These are phyloP conservation scores for Phaenicophaeus curvirostris DNA, from an alignment of 2,797 vertebrate genomes.

Conservation along the genomic window DNA sequence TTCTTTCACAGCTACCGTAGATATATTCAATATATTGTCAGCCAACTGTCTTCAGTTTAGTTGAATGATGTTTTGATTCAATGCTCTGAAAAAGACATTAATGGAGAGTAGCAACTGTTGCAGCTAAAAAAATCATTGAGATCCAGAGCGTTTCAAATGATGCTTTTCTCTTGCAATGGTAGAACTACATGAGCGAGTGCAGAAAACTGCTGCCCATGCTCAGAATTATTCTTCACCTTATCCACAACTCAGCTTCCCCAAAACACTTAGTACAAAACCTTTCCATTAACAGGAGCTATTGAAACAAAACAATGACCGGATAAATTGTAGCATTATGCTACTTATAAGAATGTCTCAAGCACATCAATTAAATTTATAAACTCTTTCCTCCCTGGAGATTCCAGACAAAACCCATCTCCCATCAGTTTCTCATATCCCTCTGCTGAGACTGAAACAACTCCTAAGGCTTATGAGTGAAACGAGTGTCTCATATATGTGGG, in stretches of 20 bases:
- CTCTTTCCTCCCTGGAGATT: background rate
- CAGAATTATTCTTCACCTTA: constrained; percentile 19
- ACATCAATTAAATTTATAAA: background rate
- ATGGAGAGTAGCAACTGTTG: background rate
- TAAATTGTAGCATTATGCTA: background rate
- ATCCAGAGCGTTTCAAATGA: background rate
- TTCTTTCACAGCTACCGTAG: background rate
- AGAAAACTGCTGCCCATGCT: background rate
- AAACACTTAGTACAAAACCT: background rate
- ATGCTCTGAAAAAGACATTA: background rate
- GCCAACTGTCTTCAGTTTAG: background rate
- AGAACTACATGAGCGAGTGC: background rate
- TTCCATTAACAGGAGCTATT: background rate
- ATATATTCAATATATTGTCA: constrained; percentile 1
- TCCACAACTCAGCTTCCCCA: background rate
- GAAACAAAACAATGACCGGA: background rate
- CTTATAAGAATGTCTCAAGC: background rate
- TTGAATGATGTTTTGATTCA: constrained; percentile 28
- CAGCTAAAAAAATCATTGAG: background rate
- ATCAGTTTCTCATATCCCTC: background rate
- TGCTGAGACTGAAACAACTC: background rate
- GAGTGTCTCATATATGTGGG: background rate
- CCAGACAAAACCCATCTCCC: background rate
- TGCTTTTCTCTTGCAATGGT: background rate
- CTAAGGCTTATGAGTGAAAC: background rate